Base-by-base conservation (phyloP, 2,113 vertebrate genomes). In the Corythornis madagascariensis region DNA sequence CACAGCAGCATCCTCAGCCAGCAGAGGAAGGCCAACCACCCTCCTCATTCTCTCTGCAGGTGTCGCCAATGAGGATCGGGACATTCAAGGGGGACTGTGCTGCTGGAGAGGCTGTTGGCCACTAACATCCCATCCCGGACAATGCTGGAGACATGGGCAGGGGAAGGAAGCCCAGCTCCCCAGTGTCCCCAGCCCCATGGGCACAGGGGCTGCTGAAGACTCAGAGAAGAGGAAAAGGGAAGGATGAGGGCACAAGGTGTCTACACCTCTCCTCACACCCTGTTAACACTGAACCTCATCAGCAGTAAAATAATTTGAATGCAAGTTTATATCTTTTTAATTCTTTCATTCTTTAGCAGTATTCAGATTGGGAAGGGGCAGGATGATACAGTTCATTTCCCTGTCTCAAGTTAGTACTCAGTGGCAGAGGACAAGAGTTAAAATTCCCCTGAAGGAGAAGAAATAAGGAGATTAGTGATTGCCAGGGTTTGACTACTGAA, bases 251-350 rank as follows among this genome's bases (percentile, higher is more conserved):
- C 57, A 53, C 17, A 1, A 25, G 16, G 75, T 26, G 56, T 13
- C 13, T 0, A 0, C 28, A 16, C 28, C 16, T 7, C 4, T 60
- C 86, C 61, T 31, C 2, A 2, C 42, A 17, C n/a, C 33, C 56
- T 1, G 0, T 21, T 16, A 13, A 42, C 56, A 53, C 40, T 1
- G 0, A 64, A 26, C 15, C 67, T 26, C 78, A 5, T 0, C 57
- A 15, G 74, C 72, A 19, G 85, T 35, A 60, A 70, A 38, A 47
- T 7, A 7, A 3, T 33, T 7, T 10, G n/a, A 24, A 69, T 29
- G 80, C 20, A 70, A 35, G 61, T 57, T 8, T 43, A 3, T 9
- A 57, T 29, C 60, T 90, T 47, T 77, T 63, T 4, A 29, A 48
- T 21, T 43, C 48, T 43, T 22, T 11, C n/a, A 59, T 59, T 43